These are phyloP conservation scores for Sphenodon punctatus DNA, from an alignment of 2,797 vertebrate genomes.

Conservation along the genomic window DNA sequence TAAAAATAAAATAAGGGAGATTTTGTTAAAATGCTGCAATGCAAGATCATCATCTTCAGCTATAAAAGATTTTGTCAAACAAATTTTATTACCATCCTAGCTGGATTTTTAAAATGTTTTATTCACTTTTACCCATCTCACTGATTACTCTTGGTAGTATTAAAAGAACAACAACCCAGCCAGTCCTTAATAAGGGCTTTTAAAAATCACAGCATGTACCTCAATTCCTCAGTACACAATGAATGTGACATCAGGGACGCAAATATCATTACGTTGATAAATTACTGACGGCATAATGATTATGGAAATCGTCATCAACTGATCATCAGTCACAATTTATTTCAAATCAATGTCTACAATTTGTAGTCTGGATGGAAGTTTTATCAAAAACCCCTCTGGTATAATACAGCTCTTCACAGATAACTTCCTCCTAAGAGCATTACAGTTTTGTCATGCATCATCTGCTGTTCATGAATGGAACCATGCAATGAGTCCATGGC, in stretches of 20 bases:
- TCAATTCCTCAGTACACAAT: slow-evolving; percentile 79
- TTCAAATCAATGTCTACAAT: slow-evolving; percentile 80
- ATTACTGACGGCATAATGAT: slow-evolving; percentile 87
- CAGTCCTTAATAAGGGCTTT: slow-evolving; percentile 84
- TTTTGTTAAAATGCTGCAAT: slow-evolving; percentile 61
- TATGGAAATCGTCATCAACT: slow-evolving; percentile 91
- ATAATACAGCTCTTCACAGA: slow-evolving; percentile 67
- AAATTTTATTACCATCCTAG: slow-evolving; percentile 40
- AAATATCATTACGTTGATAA: slow-evolving; percentile 91
- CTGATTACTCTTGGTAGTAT: slow-evolving; percentile 59
- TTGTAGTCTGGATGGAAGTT: slow-evolving; percentile 75
- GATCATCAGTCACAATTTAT: slow-evolving; percentile 89
- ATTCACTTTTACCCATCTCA: slow-evolving; percentile 28
- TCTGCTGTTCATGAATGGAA: slow-evolving; percentile 64
- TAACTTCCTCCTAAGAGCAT: slow-evolving; percentile 69
- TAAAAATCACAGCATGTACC: slow-evolving; percentile 76
- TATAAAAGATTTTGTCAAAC: slow-evolving; percentile 41
- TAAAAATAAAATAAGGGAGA: too few species aligned
- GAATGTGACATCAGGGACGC: slow-evolving; percentile 87
- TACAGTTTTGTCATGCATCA: slow-evolving; percentile 60
- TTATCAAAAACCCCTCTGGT: slow-evolving; percentile 76
- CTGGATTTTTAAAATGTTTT: slow-evolving; percentile 47
- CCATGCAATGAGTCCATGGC: slow-evolving; percentile 51
- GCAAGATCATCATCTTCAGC: slow-evolving; percentile 38
- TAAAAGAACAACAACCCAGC: slow-evolving; percentile 73